These are phyloP conservation scores for Globodera rostochiensis DNA, from an alignment of 1,140 invertebrate species.

Conservation along the genomic window DNA sequence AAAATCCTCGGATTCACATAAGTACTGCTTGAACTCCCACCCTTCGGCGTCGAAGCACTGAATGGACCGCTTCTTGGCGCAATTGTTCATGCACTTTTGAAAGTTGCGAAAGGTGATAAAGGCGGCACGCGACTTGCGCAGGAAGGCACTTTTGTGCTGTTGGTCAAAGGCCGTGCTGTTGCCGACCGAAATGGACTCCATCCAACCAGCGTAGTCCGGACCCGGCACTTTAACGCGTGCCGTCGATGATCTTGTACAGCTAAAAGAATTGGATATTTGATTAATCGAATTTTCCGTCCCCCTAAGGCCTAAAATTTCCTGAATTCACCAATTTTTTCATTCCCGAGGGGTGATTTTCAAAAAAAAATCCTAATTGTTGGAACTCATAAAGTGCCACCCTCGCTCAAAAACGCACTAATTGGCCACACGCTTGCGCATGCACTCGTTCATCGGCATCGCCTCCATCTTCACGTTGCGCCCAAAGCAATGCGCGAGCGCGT, in stretches of 20 bases:
- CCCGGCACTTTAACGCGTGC: not conserved
- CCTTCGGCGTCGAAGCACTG: slow-evolving; percentile 9
- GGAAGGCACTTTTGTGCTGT: slow-evolving; percentile 8
- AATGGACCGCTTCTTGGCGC: slow-evolving; percentile 12
- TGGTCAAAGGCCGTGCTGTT: slow-evolving; percentile 2
- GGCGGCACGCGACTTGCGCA: not conserved
- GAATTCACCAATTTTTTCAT: too few species aligned
- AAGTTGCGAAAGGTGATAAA: slow-evolving; percentile 19
- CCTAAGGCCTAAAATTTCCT: not conserved
- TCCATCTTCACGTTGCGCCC: not conserved
- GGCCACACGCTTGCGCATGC: slow-evolving; percentile 8
- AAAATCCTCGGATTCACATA: not conserved
- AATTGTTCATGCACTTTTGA: slow-evolving; percentile 26
- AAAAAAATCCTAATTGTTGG: not conserved
- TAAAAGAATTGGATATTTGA: too few species aligned
- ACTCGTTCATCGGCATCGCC: not conserved
- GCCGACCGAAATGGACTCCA: not conserved
- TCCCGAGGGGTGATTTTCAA: not conserved
- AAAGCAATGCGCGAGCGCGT: slow-evolving; percentile 12
- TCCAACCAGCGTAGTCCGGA: not conserved
- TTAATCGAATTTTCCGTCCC: too few species aligned
- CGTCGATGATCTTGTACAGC: not conserved
- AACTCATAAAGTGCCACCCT: too few species aligned
- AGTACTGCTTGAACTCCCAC: not conserved
- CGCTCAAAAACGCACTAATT: slow-evolving; percentile 11